Conservation (phyloP, 2,888 invertebrate genomes). For the Tiphia femorata region DNA sequence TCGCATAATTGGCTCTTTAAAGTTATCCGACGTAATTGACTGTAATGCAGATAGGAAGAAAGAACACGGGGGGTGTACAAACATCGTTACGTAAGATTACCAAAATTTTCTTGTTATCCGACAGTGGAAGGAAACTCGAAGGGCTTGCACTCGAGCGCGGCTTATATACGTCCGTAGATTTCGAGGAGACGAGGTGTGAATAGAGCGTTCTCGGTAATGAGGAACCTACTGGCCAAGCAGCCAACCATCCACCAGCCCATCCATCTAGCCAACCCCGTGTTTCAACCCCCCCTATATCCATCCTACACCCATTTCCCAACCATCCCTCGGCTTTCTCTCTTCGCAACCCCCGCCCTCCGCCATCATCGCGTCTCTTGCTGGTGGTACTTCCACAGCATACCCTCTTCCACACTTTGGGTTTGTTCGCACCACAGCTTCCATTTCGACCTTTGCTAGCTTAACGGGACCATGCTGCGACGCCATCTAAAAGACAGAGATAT, state of each 20-base stretch:
- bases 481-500: too few relatives aligned
- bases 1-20: too few relatives aligned
- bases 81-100: too few relatives aligned
- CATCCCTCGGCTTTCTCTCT: slow-evolving; percentile 43
- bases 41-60: too few relatives aligned
- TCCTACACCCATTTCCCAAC: slow-evolving; percentile 48
- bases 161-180: slow-evolving; percentile 44
- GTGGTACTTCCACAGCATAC: too few relatives aligned
- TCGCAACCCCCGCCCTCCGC: slow-evolving; percentile 36
- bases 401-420: slow-evolving; percentile 41
- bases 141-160: slow-evolving; percentile 24
- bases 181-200: slow-evolving; percentile 53
- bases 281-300: slow-evolving; percentile 47
- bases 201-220: slow-evolving; percentile 58
- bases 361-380: slow-evolving; percentile 25
- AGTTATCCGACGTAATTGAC: too few relatives aligned
- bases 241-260: slow-evolving; percentile 50
- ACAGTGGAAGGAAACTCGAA: background rate
- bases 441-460: slow-evolving; percentile 51
- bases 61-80: too few relatives aligned
- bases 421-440: slow-evolving; percentile 53
- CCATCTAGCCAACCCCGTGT: slow-evolving; percentile 48
- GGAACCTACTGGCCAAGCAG: slow-evolving; percentile 54
- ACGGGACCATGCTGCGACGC: too few relatives aligned
- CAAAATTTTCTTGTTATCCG: too few relatives aligned